phyloP scores from a whole-genome alignment of 2,797 vertebrate species.

The Gastrophryne carolinensis region DNA sequence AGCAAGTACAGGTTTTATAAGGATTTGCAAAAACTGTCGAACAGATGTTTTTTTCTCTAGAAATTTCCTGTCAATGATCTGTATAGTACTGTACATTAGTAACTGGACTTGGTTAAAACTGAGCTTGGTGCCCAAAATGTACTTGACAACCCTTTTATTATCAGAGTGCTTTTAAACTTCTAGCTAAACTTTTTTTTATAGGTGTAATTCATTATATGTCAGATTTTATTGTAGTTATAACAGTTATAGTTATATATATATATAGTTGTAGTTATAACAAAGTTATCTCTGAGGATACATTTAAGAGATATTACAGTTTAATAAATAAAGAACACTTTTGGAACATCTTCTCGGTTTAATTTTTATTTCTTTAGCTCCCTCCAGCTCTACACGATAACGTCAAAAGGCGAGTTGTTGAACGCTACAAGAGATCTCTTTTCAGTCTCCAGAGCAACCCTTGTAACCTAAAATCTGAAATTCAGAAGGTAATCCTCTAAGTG shows the following conservation, averaged over 20 bases:
- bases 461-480: conserved; percentile 83
- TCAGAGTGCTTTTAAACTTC: background rate
- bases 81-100: too few species aligned
- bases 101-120: background rate
- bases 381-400: conserved; percentile 74
- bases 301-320: background rate
- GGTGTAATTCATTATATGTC: background rate
- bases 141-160: background rate
- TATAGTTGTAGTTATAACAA: background rate
- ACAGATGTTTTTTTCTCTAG: too few species aligned
- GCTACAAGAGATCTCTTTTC: conserved; percentile 91
- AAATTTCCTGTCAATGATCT: too few species aligned
- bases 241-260: background rate
- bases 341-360: background rate
- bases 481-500: conserved; percentile 76
- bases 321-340: background rate
- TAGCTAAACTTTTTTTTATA: background rate
- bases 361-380: conserved; percentile 74
- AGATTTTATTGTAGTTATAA: background rate
- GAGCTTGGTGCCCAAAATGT: background rate
- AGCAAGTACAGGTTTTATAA: too few species aligned
- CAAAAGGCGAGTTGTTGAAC: conserved; percentile 77
- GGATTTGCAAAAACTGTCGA: too few species aligned
- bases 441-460: conserved; percentile 76
- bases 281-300: background rate